phyloP scores from a whole-genome alignment of 1,140 invertebrate species.

The Anoplophora glabripennis region DNA sequence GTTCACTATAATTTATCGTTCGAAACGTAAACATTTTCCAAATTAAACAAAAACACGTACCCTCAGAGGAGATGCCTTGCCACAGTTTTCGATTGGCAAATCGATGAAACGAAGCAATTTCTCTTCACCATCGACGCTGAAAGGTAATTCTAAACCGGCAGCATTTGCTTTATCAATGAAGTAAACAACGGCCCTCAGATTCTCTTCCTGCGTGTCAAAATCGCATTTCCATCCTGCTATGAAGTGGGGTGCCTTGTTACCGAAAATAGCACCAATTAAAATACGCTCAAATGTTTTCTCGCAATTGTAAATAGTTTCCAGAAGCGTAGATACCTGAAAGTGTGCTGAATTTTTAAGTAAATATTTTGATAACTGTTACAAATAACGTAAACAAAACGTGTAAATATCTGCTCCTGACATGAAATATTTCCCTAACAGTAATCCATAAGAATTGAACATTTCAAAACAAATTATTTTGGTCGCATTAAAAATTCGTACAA shows the following conservation, averaged over 20 bases:
- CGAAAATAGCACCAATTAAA: constrained; percentile 74
- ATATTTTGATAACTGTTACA: neutral
- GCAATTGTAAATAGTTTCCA: constrained; percentile 72
- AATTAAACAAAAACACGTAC: constrained; percentile 51
- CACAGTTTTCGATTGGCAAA: constrained; percentile 74
- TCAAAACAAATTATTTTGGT: too few species aligned
- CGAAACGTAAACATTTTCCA: too few species aligned
- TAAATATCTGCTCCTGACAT: too few species aligned
- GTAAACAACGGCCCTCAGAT: constrained; percentile 68
- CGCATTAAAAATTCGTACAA: too few species aligned
- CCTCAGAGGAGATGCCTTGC: constrained; percentile 62
- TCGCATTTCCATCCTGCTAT: constrained; percentile 79
- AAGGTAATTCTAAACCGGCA: constrained; percentile 55
- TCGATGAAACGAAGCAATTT: constrained; percentile 63
- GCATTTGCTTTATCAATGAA: constrained; percentile 70
- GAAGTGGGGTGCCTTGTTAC: constrained; percentile 71
- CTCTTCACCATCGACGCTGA: neutral
- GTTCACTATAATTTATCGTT: too few species aligned
- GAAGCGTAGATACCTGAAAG: constrained; percentile 24
- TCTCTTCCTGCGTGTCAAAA: constrained; percentile 71
- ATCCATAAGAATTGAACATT: too few species aligned
- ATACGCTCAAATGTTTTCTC: constrained; percentile 78
- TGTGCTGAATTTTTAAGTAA: neutral
- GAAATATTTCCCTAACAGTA: too few species aligned
- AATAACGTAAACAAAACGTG: too few species aligned